These are phyloP conservation scores for Xenopus borealis DNA, from an alignment of 2,113 vertebrate genomes.

Conservation along the genomic window DNA sequence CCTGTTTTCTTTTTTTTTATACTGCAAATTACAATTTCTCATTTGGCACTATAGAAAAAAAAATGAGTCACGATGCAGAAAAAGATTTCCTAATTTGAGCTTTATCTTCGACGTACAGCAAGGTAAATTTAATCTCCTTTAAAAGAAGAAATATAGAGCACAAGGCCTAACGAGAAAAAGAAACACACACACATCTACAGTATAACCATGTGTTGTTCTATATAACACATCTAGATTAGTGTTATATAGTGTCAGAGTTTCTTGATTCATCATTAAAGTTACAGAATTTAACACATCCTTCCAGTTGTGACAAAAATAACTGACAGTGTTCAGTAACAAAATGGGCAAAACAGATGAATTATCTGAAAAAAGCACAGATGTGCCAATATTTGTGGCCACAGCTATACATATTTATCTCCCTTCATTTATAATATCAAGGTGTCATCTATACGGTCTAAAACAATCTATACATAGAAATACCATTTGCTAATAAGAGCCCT, in stretches of 20 bases:
- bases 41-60: conserved; percentile 34
- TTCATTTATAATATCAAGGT: background rate
- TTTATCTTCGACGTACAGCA: conserved; percentile 34
- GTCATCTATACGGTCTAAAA: background rate
- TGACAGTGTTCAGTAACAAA: no score
- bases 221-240: no score
- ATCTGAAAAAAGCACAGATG: no score
- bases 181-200: background rate
- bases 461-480: background rate
- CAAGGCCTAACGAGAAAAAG: background rate
- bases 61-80: conserved; percentile 4
- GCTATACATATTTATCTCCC: no score
- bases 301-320: no score
- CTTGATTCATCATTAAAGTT: no score
- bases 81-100: conserved; percentile 22
- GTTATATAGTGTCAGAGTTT: no score
- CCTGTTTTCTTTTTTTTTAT: conserved; percentile 49
- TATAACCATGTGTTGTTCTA: background rate
- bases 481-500: no score
- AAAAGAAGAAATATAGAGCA: conserved; percentile 28
- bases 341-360: no score
- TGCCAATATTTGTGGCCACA: no score
- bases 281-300: no score
- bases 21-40: conserved; percentile 36
- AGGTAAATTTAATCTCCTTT: conserved; percentile 19